Percentiles rank a stretch among this genome's conserved stretches.
Evolutionary conservation across 1,140 invertebrate species (phyloP).

Genomic region (Teleopsis dalmanni): DNA sequence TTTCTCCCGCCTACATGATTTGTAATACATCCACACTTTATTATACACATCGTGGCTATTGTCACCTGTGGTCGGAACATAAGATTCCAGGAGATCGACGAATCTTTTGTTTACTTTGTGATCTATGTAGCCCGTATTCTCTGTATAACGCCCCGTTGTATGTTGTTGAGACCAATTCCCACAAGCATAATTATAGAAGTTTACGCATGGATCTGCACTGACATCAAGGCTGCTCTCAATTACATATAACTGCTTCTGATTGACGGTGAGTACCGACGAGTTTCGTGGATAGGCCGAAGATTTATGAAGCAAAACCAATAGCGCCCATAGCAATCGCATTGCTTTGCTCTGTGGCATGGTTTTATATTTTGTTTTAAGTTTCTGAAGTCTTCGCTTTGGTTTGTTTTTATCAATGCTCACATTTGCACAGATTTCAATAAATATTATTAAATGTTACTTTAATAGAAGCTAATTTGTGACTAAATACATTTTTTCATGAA

Average conservation of each 20-base stretch:
- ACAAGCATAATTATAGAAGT: conserved; percentile 31
- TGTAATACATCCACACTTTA: conserved; percentile 7
- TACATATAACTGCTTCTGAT: conserved; percentile 8
- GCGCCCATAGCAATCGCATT: too few species aligned
- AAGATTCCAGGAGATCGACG: conserved; percentile 6
- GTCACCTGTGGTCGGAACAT: neutral
- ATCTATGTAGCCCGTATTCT: conserved; percentile 25
- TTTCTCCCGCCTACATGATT: conserved; percentile 6
- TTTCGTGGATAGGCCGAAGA: neutral
- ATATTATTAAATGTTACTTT: too few species aligned
- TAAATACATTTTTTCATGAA: too few species aligned
- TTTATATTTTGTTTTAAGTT: too few species aligned
- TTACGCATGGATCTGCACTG: conserved; percentile 18
- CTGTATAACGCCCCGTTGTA: conserved; percentile 10
- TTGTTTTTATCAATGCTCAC: too few species aligned
- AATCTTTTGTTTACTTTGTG: conserved; percentile 22
- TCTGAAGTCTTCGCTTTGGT: too few species aligned
- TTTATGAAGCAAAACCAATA: too few species aligned
- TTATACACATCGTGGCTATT: too few species aligned
- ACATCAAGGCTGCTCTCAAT: conserved; percentile 30
- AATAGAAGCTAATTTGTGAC: too few species aligned
- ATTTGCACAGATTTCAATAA: too few species aligned
- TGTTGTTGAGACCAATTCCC: conserved; percentile 25
- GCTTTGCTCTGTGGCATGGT: too few species aligned
- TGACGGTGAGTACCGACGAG: neutral